phyloP scores from a whole-genome alignment of 2,797 vertebrate genomes.

The Cirrhinus molitorella region DNA sequence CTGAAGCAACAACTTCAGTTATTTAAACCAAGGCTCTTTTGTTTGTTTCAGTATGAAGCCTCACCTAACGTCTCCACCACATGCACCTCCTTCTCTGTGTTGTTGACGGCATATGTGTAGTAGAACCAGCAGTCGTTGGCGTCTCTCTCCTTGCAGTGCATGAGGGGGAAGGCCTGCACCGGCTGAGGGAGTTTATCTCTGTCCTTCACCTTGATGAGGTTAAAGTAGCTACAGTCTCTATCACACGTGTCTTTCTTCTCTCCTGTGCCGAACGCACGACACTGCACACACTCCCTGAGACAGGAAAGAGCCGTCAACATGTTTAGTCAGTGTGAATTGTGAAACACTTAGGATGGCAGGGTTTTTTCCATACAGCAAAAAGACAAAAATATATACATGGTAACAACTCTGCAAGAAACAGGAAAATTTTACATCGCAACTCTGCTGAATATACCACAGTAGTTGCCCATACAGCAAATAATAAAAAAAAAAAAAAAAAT shows the following conservation, averaged over 20 bases:
- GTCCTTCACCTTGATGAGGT: slow-evolving; percentile 83
- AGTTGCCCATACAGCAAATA: background rate
- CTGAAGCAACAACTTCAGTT: background rate
- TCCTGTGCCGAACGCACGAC: slow-evolving; percentile 87
- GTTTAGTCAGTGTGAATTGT: background rate
- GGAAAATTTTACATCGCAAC: no score
- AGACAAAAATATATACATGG: background rate
- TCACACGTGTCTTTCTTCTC: slow-evolving; percentile 90
- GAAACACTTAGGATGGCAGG: background rate
- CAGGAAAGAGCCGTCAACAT: background rate
- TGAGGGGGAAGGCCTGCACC: slow-evolving; percentile 82
- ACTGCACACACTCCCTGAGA: slow-evolving; percentile 93
- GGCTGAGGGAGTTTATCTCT: slow-evolving; percentile 88
- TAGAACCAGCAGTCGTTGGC: slow-evolving; percentile 99
- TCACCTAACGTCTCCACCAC: slow-evolving; percentile 88
- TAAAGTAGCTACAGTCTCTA: slow-evolving; percentile 84
- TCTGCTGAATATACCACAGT: background rate
- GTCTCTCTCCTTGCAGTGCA: slow-evolving; percentile 95
- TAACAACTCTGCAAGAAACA: background rate
- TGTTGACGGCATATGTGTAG: slow-evolving; percentile 89
- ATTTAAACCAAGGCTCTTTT: background rate
- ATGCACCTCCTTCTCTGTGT: slow-evolving; percentile 80
- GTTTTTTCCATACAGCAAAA: background rate
- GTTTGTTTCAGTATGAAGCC: background rate
- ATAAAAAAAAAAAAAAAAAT: background rate